phyloP scores from a whole-genome alignment of 1,140 invertebrate species.

The Lineus longissimus region DNA sequence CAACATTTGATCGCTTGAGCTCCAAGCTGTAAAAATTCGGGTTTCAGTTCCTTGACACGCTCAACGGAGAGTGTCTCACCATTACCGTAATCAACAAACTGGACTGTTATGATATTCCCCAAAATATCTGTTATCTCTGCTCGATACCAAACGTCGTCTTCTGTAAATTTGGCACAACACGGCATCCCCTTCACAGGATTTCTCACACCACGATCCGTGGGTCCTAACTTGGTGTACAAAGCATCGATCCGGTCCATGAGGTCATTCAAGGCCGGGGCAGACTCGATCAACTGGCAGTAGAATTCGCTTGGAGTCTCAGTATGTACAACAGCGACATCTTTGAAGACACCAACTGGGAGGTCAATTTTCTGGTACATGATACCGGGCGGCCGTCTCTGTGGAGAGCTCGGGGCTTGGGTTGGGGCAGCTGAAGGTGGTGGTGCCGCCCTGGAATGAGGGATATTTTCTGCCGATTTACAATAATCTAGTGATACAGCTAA shows the following conservation, averaged over 20 bases:
- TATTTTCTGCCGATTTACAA: no score
- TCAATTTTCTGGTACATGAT: neutral
- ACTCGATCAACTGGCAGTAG: conserved; percentile 24
- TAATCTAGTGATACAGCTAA: no score
- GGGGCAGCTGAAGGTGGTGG: no score
- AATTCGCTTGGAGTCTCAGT: conserved; percentile 28
- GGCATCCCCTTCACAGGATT: conserved; percentile 54
- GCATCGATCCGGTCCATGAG: conserved; percentile 13
- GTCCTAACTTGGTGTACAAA: conserved; percentile 4
- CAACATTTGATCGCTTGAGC: conserved; percentile 19
- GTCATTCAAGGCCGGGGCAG: conserved; percentile 9
- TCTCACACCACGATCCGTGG: neutral
- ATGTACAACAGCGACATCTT: conserved; percentile 15
- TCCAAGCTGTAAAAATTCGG: conserved; percentile 4
- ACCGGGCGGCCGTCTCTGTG: no score
- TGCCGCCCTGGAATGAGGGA: no score
- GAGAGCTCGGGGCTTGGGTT: no score
- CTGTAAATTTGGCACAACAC: conserved; percentile 68
- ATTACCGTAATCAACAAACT: conserved; percentile 75
- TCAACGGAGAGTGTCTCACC: conserved; percentile 57
- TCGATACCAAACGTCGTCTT: conserved; percentile 74
- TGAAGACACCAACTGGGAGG: neutral
- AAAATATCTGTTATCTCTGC: conserved; percentile 64
- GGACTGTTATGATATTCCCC: conserved; percentile 46
- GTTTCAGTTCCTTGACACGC: conserved; percentile 15